Percentiles rank a stretch among this genome's conserved stretches.
phyloP scores from a whole-genome alignment of 2,113 vertebrate species.

The Amia ocellicauda region DNA sequence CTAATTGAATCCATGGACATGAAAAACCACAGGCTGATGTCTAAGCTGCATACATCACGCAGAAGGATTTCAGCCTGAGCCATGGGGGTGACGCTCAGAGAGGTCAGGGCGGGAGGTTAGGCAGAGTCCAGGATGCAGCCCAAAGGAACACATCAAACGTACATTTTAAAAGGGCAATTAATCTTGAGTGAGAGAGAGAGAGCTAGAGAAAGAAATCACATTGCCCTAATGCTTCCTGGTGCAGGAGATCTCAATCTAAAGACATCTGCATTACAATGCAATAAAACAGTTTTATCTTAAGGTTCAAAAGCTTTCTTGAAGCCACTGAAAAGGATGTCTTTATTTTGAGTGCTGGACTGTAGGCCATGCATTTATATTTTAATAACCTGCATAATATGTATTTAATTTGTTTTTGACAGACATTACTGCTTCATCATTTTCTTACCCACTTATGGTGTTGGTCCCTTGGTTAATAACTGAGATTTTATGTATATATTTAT shows the following conservation, averaged over 20 bases:
- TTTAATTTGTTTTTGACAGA: too few species aligned
- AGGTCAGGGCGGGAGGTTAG: slow-evolving; percentile 76
- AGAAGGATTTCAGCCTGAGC: slow-evolving; percentile 60
- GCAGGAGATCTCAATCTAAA: slow-evolving; percentile 59
- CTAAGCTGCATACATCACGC: slow-evolving; percentile 63
- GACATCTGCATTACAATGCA: not conserved
- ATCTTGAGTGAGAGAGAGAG: slow-evolving; percentile 66
- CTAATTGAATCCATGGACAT: slow-evolving; percentile 65
- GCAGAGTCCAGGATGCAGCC: slow-evolving; percentile 67
- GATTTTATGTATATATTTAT: too few species aligned
- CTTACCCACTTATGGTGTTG: too few species aligned
- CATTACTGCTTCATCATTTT: too few species aligned
- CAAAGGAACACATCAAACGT: slow-evolving; percentile 72
- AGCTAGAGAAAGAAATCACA: slow-evolving; percentile 1
- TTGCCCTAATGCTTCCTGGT: slow-evolving; percentile 58
- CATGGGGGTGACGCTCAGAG: slow-evolving; percentile 54
- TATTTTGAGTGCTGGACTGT: too few species aligned
- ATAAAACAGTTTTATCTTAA: too few species aligned
- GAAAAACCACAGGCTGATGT: slow-evolving; percentile 62
- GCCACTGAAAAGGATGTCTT: too few species aligned
- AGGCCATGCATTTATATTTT: too few species aligned
- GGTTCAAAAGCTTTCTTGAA: too few species aligned
- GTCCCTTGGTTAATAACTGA: too few species aligned
- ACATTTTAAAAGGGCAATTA: slow-evolving; percentile 78
- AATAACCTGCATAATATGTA: too few species aligned